Base-by-base conservation (phyloP, 2,888 invertebrate genomes). In the Limnephilus rhombicus region DNA sequence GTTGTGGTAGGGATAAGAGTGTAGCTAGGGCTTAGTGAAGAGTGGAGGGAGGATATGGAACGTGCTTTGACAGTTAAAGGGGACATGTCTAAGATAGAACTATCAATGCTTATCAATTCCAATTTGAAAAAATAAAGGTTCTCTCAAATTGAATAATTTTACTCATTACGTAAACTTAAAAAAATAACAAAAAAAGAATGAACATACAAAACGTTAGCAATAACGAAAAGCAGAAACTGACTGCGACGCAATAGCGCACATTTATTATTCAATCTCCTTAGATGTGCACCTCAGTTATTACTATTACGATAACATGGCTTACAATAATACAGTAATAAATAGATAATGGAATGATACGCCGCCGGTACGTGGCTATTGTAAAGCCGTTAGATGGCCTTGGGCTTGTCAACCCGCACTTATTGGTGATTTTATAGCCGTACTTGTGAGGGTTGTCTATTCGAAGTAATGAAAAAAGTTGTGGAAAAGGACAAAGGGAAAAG, bases 191-290 rank as follows among this genome's bases (percentile, higher is more conserved):
- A 18, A 18, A 24, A 24, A 68, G 9, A 68, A 68, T 68, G 9
- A 7, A n/a, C 0, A 9, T 68, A 1, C 68, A 68, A 68, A 68
- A n/a, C n/a, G 24, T 68, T 68, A 24, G 68, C n/a, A 68, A n/a
- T 24, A 68, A 68, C 24, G 24, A 24, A 68, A 68, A 68, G 1
- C n/a, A 5, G 68, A 68, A 68, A 24, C 68, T 68, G 68, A 24
- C 68, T 68, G 68, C 68, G 24, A 68, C 68, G n/a, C 24, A 68
- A 24, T 34, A 31, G 18, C 13, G 15, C 2, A 13, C 34, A 34
- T 82, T 82, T 82, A 82, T 82, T 82, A 82, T 34, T 68, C 68
- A 68, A 68, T 68, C 24, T 68, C n/a, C 68, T 68, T 24, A 68
- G 68, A n/a, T n/a, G 68, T 68, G 24, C 68, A 68, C 68, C 24